Percentiles rank a stretch among this genome's conserved stretches.
Conservation (phyloP, 2,113 vertebrate species). For the Otus sunia region DNA sequence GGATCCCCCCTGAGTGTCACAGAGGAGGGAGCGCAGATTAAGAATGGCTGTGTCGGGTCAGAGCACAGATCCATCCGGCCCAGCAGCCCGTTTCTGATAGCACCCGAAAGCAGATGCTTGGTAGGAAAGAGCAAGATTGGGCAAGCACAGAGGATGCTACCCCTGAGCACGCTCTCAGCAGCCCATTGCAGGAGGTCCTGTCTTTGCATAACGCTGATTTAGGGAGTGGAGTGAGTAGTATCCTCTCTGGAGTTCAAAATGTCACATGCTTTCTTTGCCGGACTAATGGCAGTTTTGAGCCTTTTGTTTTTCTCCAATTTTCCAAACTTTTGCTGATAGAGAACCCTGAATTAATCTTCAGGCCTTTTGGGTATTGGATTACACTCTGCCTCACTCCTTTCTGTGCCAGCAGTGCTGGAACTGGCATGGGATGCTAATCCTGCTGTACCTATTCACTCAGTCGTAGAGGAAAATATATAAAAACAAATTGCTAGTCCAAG, state of each 20-base stretch:
- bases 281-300: neutral
- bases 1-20: neutral
- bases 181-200: neutral
- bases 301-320: neutral
- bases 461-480: conserved; percentile 47
- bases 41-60: fast-evolving
- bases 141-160: neutral
- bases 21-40: neutral
- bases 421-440: conserved; percentile 32
- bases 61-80: neutral
- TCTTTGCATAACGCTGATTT: neutral
- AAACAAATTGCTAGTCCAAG: conserved; percentile 66
- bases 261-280: neutral
- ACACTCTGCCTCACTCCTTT: neutral
- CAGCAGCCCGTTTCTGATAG: fast-evolving
- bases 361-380: conserved; percentile 47
- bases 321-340: conserved; percentile 36
- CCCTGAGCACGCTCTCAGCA: neutral
- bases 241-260: neutral
- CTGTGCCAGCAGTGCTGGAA: conserved; percentile 25
- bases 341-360: conserved; percentile 34
- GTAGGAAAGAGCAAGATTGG: neutral
- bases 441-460: conserved; percentile 17
- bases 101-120: neutral
- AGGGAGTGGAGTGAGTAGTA: neutral